Base-by-base conservation (phyloP, 2,888 invertebrate genomes). In the Oithona nana region DNA sequence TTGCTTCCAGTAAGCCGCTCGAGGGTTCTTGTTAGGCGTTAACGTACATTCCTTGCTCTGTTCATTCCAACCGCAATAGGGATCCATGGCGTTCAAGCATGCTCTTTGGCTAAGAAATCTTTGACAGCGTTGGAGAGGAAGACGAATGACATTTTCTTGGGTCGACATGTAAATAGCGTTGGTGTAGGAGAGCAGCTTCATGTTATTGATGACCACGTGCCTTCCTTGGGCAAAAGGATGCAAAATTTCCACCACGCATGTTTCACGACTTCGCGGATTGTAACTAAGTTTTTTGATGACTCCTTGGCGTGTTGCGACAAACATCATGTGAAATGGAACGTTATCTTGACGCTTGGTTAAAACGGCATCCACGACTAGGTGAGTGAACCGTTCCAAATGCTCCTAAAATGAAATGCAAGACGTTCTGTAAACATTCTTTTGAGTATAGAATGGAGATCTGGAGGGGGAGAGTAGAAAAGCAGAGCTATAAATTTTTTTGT, bases 11-110 rank as follows among this genome's bases (percentile, higher is more conserved):
- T 81, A 81, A 6, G 80, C 77, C 1, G 78, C 78, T 55, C 79
- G 71, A 13, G 80, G 78, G 69, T 82, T 79, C 50, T 78, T 77
- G 66, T 77, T 75, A 0, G 86, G 84, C 0, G 86, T 81, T 0
- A 80, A 75, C 0, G 83, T 81, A 70, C 93, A 93, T 24, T 76
- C 75, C 67, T 86, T 82, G 16, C 80, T 74, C 3, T 81, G 77
- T 66, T 84, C 83, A 73, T 92, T 83, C 93, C 93, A 94, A 0
- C 90, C 93, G 72, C 94, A 94, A 71, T 93, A 90, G 0, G 93
- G 93, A 74, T 94, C 93, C 74, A 84, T 84, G 0, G 90, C 83
- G 67, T 83, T 83, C 51, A 86, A 71, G 71, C 93, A 93, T 6
- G 83, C 81, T 8, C 79, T 75, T 59, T 80, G 78, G 6, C 81